Conservation (phyloP, 2,888 invertebrate species). For the Hermodice carunculata region DNA sequence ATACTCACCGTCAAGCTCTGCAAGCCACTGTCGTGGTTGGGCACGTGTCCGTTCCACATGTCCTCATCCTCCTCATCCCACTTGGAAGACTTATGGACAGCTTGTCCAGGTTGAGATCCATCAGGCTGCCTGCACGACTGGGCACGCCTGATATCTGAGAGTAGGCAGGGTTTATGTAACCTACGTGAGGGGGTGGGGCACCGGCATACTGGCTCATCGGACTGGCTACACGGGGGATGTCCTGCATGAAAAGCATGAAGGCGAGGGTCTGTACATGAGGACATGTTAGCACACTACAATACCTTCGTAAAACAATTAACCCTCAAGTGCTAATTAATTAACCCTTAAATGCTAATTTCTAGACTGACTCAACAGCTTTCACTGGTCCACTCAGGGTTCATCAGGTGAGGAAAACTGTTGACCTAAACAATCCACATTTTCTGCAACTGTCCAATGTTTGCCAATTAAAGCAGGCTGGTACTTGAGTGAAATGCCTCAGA, state of each 20-base stretch:
- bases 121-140: constrained; percentile 23
- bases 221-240: constrained; percentile 7
- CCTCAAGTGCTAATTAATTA: too few species aligned
- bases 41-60: constrained; percentile 4
- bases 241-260: constrained; percentile 25
- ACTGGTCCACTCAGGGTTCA: too few species aligned
- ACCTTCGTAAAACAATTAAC: too few species aligned
- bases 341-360: too few species aligned
- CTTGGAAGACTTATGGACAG: constrained; percentile 40
- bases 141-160: constrained; percentile 31
- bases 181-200: constrained; percentile 32
- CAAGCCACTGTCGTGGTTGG: constrained; percentile 52
- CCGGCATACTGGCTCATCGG: not conserved
- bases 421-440: too few species aligned
- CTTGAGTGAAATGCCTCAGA: too few species aligned
- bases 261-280: too few species aligned
- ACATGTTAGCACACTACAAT: too few species aligned
- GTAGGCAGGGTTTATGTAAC: constrained; percentile 58
- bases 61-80: constrained; percentile 49
- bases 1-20: constrained; percentile 44
- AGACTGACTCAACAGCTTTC: too few species aligned
- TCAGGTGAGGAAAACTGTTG: too few species aligned
- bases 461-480: too few species aligned
- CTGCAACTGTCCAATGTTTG: too few species aligned
- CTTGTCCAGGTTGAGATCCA: constrained; percentile 42